These are phyloP conservation scores for Tribolium castaneum DNA, from an alignment of 1,140 invertebrate species.

Conservation along the genomic window DNA sequence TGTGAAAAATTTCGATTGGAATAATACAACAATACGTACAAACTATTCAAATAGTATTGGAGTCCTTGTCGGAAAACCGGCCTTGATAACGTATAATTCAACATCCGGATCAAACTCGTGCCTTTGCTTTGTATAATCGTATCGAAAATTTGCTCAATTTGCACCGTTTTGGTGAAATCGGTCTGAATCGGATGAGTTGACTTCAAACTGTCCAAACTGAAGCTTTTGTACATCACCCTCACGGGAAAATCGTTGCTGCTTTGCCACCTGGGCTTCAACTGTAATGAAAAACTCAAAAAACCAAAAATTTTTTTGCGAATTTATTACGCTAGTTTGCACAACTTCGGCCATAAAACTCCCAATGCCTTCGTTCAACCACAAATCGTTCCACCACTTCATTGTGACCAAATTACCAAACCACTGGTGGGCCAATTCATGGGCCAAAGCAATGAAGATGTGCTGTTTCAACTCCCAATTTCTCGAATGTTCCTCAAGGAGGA, in stretches of 20 bases:
- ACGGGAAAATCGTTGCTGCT: conserved; percentile 55
- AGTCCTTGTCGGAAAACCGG: conserved; percentile 70
- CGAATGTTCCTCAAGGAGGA: conserved; percentile 54
- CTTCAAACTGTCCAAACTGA: conserved; percentile 57
- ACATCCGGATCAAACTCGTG: conserved; percentile 70
- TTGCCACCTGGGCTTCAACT: conserved; percentile 57
- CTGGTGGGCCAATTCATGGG: conserved; percentile 70
- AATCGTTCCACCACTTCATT: conserved; percentile 73
- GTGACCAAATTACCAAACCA: conserved; percentile 77
- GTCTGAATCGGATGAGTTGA: conserved; percentile 55
- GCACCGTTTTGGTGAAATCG: conserved; percentile 51
- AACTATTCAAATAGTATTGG: conserved; percentile 65
- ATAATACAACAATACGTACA: conserved; percentile 54
- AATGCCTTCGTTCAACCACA: conserved; percentile 81
- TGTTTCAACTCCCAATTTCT: conserved; percentile 54
- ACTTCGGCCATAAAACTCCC: conserved; percentile 64
- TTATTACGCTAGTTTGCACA: conserved; percentile 51
- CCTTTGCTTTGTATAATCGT: conserved; percentile 56
- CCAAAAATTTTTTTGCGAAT: not conserved
- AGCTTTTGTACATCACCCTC: conserved; percentile 53
- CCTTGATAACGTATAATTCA: conserved; percentile 70
- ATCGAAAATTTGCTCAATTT: conserved; percentile 59
- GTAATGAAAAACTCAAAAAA: too few relatives aligned
- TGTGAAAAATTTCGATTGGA: not conserved
- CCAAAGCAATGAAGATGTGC: conserved; percentile 55